Base-by-base conservation (phyloP, 2,888 invertebrate genomes). In the Diaperis boleti region DNA sequence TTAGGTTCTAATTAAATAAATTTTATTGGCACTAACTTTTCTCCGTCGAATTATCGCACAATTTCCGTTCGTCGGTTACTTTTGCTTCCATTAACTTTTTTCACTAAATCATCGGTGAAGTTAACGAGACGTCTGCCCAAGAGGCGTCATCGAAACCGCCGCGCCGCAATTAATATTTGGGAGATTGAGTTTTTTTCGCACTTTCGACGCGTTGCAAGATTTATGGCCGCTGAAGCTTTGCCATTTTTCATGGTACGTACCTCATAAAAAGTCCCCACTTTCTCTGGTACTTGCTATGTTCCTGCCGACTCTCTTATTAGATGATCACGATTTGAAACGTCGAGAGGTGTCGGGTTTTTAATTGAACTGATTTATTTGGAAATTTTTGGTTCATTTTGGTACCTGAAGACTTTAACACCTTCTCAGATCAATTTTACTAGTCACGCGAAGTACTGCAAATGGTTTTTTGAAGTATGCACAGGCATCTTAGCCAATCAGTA, bases 11-110 rank as follows among this genome's bases (percentile, higher is more conserved):
- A 49, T 49, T 49, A 49, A 49, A 33, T 18, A 15, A 31, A 33
- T 49, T 45, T 49, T 49, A 37, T 37, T 52, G 39, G 37, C 37
- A 13, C 37, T 52, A 52, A 52, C 17, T 52, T 52, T 52, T 52
- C 52, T 52, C 37, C 14, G 39, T 22, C 52, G 35, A 52, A 52
- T 52, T 52, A 52, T 52, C 52, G 13, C 7, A 52, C 37, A 18
- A 17, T 52, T 52, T 52, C 52, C 52, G 35, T 33, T 52, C 37
- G n/a, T 22, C 39, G 13, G 13, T 22, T 8, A 39, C 37, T 49
- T 49, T 35, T 49, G 31, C n/a, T 49, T 26, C 15, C 6, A 26
- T 26, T 26, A 26, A 26, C 4, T 47, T 47, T 47, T 47, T 47
- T 31, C 14, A 7, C 7, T 17, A 47, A 31, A 14, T 47, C 31